A percentile compares a stretch with the other conserved stretches of the same genome.
phyloP scores from a whole-genome alignment of 1,140 invertebrate species.

The Charaxes varanes region DNA sequence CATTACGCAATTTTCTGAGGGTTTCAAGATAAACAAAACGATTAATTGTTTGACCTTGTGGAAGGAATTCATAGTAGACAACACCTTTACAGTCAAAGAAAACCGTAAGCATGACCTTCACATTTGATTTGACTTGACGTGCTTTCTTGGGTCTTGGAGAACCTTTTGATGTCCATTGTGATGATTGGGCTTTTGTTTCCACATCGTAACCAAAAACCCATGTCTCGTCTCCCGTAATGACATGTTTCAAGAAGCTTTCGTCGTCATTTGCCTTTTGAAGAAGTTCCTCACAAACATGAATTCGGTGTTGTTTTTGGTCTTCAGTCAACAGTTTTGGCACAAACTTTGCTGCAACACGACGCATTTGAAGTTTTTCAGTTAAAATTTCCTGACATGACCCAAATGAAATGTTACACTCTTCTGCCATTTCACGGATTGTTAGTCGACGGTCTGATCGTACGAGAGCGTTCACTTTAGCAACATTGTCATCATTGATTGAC shows the following conservation, averaged over 20 bases:
- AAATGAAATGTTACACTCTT: too few relatives aligned
- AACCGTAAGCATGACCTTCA: slow-evolving; percentile 25
- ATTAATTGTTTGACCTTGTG: slow-evolving; percentile 34
- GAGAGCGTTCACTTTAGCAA: too few relatives aligned
- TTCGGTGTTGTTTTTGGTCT: neutral
- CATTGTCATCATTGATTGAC: too few relatives aligned
- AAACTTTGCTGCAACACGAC: neutral
- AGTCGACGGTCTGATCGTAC: too few relatives aligned
- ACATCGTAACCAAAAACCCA: slow-evolving; percentile 32
- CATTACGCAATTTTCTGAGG: neutral
- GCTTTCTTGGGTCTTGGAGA: slow-evolving; percentile 21
- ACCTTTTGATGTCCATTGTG: slow-evolving; percentile 23
- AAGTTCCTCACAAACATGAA: neutral
- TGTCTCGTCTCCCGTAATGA: slow-evolving; percentile 38
- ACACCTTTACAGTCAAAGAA: slow-evolving; percentile 30
- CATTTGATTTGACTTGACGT: slow-evolving; percentile 11
- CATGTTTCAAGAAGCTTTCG: slow-evolving; percentile 27
- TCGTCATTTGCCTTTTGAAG: slow-evolving; percentile 13
- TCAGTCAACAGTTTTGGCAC: neutral
- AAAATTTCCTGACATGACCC: too few relatives aligned
- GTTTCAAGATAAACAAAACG: neutral
- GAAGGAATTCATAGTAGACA: slow-evolving; percentile 36
- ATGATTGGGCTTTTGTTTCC: slow-evolving; percentile 37
- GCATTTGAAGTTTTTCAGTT: neutral
- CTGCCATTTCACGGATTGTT: too few relatives aligned